Evolutionary conservation across 2,113 vertebrate species (phyloP).

Genomic region (Prietella phreatophila): DNA sequence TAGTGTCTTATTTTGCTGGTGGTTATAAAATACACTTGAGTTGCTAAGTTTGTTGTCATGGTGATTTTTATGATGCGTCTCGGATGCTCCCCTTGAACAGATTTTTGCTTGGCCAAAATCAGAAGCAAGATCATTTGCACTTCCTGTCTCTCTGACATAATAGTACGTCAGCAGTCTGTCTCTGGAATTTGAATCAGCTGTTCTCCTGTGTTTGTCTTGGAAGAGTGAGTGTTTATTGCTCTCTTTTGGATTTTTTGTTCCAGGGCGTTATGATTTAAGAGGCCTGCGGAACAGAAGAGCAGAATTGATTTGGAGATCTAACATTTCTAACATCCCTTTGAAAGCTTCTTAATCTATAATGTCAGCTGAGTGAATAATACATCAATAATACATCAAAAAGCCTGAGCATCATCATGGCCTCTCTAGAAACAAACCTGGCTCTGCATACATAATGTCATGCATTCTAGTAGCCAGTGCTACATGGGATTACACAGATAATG

Average conservation of each 20-base stretch:
- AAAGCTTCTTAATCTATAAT: constrained; percentile 37
- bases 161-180: not conserved
- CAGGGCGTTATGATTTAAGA: not conserved
- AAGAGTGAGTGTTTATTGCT: constrained; percentile 11
- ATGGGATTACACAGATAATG: constrained; percentile 10
- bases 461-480: constrained; percentile 11
- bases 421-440: constrained; percentile 32
- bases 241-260: constrained; percentile 4
- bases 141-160: not conserved
- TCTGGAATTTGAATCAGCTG: constrained; percentile 11
- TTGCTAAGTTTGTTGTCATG: constrained; percentile 20
- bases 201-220: not conserved
- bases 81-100: not conserved
- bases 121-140: not conserved
- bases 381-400: constrained; percentile 50
- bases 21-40: constrained; percentile 4
- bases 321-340: constrained; percentile 42
- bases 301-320: constrained; percentile 25
- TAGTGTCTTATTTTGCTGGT: not conserved
- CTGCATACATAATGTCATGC: constrained; percentile 22
- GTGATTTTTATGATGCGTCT: constrained; percentile 6
- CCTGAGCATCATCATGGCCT: constrained; percentile 1
- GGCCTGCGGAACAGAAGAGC: constrained; percentile 18
- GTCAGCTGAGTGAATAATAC: constrained; percentile 36
- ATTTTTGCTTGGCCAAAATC: not conserved